Evolutionary conservation across 2,888 invertebrate genomes (phyloP), one percentile per base, ranked within the genome.

Genomic region (Eupithecia dodoneata): DNA sequence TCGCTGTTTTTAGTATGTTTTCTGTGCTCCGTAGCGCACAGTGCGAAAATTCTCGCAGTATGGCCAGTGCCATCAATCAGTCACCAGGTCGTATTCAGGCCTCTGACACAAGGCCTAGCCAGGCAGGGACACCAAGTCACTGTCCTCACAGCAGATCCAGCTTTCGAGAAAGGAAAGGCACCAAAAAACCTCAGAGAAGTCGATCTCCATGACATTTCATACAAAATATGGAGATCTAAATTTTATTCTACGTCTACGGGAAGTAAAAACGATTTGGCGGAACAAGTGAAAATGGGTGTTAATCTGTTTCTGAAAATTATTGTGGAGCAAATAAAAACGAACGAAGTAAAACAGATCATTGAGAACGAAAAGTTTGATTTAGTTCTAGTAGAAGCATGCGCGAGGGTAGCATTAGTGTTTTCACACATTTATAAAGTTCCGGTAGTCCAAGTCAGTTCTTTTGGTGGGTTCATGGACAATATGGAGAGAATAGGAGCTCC

Each of bases 91-190:
- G 84, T 86, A 0, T 91, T 86, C 52, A 84, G 86, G 12, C 82
- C 87, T 5, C 70, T 95, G 2, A 87, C 89, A 44, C 79, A 87
- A 41, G 91, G 89, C 42, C 81, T 95, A 63, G 88, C 88, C 0
- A 86, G 82, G 63, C 83, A 89, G 7, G 94, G 94, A 0, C 94
- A 95, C 74, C 87, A 94, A 66, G 78, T 95, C 0, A 86, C 88
- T 0, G 83, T 93, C 0, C 79, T 93, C 7, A 92, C 94, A 0
- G 69, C 94, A 9, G 80, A 92, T 78, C 91, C 92, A 0, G 84
- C 79, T 0, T 87, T 85, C 18, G 75, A 83, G 0, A 83, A 86
- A 73, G 83, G 82, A 30, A 15, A 78, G 70, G n/a, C 85, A 0
- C 86, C 86, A 3, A 73, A 76, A 0, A 93, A 92, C 75, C 83